A percentile compares a stretch with the other conserved stretches of the same genome.
Conservation (phyloP, 2,797 vertebrate genomes). For the Tachyglossus aculeatus region DNA sequence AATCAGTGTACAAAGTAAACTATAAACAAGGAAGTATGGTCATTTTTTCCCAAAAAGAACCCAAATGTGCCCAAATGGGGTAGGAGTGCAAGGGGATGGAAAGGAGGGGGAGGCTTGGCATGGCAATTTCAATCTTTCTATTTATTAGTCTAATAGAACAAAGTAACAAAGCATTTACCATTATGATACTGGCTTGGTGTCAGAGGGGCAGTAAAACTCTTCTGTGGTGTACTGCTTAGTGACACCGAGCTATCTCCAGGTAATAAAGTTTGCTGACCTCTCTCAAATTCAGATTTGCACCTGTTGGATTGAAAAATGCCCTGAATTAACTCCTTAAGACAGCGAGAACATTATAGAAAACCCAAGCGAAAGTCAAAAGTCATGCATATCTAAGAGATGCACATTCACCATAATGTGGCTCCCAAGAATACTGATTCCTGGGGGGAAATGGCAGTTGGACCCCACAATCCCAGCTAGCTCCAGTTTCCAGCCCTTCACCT, state of each 20-base stretch:
- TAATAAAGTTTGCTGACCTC: slow-evolving; percentile 71
- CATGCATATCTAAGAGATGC: background rate
- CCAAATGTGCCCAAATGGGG: too few species aligned
- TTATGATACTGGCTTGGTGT: slow-evolving; percentile 73
- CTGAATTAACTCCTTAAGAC: background rate
- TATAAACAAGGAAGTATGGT: too few species aligned
- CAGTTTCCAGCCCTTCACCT: too few species aligned
- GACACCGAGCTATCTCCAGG: slow-evolving; percentile 75
- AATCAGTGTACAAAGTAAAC: too few species aligned
- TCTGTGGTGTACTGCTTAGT: slow-evolving; percentile 80
- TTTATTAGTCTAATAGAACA: background rate
- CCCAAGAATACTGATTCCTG: too few species aligned
- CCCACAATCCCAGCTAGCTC: too few species aligned
- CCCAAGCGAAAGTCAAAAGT: background rate
- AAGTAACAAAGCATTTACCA: slow-evolving; percentile 70
- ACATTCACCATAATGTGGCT: too few species aligned
- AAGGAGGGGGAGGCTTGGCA: too few species aligned
- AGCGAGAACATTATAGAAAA: slow-evolving; percentile 3
- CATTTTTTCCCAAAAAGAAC: too few species aligned
- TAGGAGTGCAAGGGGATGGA: too few species aligned
- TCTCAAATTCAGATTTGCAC: slow-evolving; percentile 87
- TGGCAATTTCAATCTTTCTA: slow-evolving; percentile 9
- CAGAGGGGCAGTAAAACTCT: slow-evolving; percentile 70
- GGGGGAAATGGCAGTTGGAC: too few species aligned
- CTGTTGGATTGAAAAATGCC: slow-evolving; percentile 63